phyloP scores from a whole-genome alignment of 1,140 invertebrate species.

The Cotesia typhae region DNA sequence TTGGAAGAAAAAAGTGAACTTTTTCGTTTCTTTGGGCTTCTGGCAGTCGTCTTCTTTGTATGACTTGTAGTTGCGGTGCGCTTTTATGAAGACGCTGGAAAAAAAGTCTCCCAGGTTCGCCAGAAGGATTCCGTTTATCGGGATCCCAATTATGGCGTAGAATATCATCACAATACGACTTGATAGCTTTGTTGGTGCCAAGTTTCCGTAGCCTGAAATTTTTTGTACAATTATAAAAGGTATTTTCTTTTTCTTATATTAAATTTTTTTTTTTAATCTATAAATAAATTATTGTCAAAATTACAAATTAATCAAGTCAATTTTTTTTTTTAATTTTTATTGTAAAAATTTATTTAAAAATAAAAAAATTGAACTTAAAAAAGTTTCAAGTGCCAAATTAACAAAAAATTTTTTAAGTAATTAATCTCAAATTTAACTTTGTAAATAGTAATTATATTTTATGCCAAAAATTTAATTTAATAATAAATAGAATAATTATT shows the following conservation, averaged over 20 bases:
- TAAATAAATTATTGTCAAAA: no score
- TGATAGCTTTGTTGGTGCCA: conserved; percentile 83
- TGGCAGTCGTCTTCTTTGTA: conserved; percentile 64
- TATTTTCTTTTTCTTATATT: background rate
- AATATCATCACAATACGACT: conserved; percentile 90
- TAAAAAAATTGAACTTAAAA: background rate
- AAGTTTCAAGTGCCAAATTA: no score
- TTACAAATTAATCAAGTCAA: no score
- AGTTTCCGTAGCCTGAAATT: conserved; percentile 85
- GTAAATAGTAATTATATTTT: no score
- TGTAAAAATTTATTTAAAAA: no score
- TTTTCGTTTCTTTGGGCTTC: conserved; percentile 68
- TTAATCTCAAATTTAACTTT: no score
- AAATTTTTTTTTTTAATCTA: no score
- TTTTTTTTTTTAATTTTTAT: no score
- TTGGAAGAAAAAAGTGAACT: conserved; percentile 77
- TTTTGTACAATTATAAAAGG: no score
- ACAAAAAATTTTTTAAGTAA: no score
- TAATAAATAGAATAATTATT: no score
- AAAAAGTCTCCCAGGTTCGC: conserved; percentile 84
- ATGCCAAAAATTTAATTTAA: no score
- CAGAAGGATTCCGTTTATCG: conserved; percentile 88
- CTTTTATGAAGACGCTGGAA: conserved; percentile 77
- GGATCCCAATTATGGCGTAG: conserved; percentile 94
- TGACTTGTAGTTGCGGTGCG: conserved; percentile 80